Conservation (phyloP, 1,140 invertebrate species). For the Proctacanthus coquilletti region DNA sequence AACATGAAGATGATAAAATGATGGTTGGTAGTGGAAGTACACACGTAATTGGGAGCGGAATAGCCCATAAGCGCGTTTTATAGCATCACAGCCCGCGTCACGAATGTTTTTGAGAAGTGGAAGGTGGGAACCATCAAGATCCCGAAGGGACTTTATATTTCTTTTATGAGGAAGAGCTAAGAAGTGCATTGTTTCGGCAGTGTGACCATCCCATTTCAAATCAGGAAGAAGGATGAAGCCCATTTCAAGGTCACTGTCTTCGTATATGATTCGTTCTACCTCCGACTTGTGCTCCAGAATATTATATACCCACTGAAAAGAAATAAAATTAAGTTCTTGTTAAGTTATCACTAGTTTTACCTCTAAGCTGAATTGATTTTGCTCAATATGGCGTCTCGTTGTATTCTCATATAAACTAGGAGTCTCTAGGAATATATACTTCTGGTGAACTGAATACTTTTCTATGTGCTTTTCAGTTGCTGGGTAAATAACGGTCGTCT, state of each 20-base stretch:
- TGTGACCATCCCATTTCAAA: slow-evolving; percentile 82
- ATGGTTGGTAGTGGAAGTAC: slow-evolving; percentile 93
- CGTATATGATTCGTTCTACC: slow-evolving; percentile 68
- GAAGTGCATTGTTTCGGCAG: slow-evolving; percentile 62
- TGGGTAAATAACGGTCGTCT: slow-evolving; percentile 77
- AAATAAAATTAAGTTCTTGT: slow-evolving; percentile 7
- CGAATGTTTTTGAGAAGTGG: slow-evolving; percentile 70
- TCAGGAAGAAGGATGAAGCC: slow-evolving; percentile 87
- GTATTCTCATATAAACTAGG: slow-evolving; percentile 63
- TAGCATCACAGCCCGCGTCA: slow-evolving; percentile 53
- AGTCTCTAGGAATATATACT: slow-evolving; percentile 70
- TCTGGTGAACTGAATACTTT: slow-evolving; percentile 62
- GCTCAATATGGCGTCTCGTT: slow-evolving; percentile 58
- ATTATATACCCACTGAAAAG: slow-evolving; percentile 83
- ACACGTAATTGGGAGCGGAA: slow-evolving; percentile 54
- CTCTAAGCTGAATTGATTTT: slow-evolving; percentile 56
- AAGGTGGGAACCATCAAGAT: slow-evolving; percentile 62
- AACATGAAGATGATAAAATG: slow-evolving; percentile 91
- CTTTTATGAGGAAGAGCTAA: slow-evolving; percentile 60
- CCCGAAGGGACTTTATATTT: slow-evolving; percentile 67
- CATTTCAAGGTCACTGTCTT: slow-evolving; percentile 59
- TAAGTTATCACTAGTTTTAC: slow-evolving; percentile 37
- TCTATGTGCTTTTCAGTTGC: slow-evolving; percentile 81
- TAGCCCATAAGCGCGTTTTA: slow-evolving; percentile 65
- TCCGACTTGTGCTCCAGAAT: slow-evolving; percentile 84